A percentile compares a stretch with the other conserved stretches of the same genome.
Evolutionary conservation across 2,113 vertebrate species (phyloP).

Genomic region (Myrmophylax atrothorax): DNA sequence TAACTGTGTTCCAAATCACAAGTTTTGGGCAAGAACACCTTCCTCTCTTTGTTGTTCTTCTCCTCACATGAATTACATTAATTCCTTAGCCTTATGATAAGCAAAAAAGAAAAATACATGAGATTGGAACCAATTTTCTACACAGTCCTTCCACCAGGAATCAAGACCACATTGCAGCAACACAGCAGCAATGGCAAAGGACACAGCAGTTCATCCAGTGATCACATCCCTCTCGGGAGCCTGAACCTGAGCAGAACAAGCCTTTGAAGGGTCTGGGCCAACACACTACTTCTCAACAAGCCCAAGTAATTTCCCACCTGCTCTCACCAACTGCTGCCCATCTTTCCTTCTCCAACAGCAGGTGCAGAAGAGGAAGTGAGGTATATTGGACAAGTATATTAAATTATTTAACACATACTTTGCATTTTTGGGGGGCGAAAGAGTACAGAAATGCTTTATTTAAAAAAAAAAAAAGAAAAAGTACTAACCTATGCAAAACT

Average conservation of each 20-base stretch:
- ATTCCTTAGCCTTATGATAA: not conserved
- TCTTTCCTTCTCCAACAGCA: not conserved
- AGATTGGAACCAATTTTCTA: not conserved
- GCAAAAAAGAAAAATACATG: not conserved
- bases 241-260: accelerated
- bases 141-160: not conserved
- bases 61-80: not conserved
- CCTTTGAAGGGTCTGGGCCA: not conserved
- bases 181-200: not conserved
- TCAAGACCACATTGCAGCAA: not conserved
- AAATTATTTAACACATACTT: not conserved
- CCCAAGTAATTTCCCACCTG: not conserved
- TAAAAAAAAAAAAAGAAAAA: not conserved
- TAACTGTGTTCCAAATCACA: not conserved
- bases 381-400: not conserved
- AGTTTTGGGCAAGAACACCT: not conserved
- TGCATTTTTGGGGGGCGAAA: not conserved
- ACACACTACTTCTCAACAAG: not conserved
- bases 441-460: not conserved
- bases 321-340: not conserved
- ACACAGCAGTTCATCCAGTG: not conserved
- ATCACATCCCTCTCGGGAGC: not conserved
- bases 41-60: not conserved
- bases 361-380: not conserved
- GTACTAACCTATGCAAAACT: not conserved